These are phyloP conservation scores for Peucedramus taeniatus DNA, from an alignment of 2,113 vertebrate genomes.

Conservation along the genomic window DNA sequence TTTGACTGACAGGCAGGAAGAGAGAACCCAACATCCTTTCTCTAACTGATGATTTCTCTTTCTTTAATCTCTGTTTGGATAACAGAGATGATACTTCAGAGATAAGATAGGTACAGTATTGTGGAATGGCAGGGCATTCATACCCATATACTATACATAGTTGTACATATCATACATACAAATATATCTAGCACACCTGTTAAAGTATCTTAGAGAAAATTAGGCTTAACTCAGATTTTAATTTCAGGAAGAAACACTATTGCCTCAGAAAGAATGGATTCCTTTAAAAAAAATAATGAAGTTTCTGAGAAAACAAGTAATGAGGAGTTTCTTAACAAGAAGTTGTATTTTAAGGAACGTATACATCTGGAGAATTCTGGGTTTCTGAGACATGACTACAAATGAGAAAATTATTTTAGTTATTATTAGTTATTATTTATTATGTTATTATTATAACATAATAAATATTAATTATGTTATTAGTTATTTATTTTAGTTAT, in stretches of 20 bases:
- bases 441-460: no score
- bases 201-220: not conserved
- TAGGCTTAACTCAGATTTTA: not conserved
- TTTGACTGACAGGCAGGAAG: not conserved
- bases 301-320: not conserved
- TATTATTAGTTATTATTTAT: no score
- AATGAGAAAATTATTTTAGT: not conserved
- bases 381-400: not conserved
- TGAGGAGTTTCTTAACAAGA: not conserved
- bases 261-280: not conserved
- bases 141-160: not conserved
- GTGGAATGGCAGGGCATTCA: not conserved
- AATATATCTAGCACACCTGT: not conserved
- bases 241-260: not conserved
- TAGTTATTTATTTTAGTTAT: no score
- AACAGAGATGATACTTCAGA: not conserved
- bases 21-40: not conserved
- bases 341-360: not conserved
- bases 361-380: not conserved
- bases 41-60: not conserved
- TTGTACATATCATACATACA: not conserved
- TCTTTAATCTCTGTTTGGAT: not conserved
- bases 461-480: no score
- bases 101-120: rapidly evolving
- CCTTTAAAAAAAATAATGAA: not conserved